Evolutionary conservation across 1,140 invertebrate species (phyloP).

Genomic region (Condylostylus longicornis): DNA sequence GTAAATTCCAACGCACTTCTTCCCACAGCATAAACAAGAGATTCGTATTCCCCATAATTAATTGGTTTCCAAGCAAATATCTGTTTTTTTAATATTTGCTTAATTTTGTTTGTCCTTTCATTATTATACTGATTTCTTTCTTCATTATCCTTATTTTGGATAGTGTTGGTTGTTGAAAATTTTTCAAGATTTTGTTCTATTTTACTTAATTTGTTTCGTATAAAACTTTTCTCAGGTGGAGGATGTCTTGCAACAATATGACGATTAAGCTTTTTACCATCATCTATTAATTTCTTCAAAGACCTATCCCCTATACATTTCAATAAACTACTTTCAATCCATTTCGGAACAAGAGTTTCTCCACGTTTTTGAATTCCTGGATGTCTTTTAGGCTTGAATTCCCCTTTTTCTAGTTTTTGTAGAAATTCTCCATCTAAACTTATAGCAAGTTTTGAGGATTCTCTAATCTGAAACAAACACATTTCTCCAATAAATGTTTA

Average conservation of each 20-base stretch:
- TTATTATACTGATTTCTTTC: conserved; percentile 23
- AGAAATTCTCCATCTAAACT: conserved; percentile 35
- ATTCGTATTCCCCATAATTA: conserved; percentile 45
- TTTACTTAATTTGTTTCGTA: conserved; percentile 31
- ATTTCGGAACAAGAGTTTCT: conserved; percentile 39
- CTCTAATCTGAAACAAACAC: too few relatives aligned
- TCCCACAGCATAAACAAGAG: conserved; percentile 50
- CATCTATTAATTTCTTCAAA: conserved; percentile 35
- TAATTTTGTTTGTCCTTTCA: conserved; percentile 23
- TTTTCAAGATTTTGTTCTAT: conserved; percentile 19
- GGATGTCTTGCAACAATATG: conserved; percentile 43
- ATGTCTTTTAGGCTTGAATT: conserved; percentile 50
- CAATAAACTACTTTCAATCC: conserved; percentile 38
- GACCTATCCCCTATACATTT: conserved; percentile 39
- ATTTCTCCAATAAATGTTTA: too few relatives aligned
- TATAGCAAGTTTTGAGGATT: conserved; percentile 33
- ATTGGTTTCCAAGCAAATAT: conserved; percentile 58
- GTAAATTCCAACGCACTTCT: conserved; percentile 61
- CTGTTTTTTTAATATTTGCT: conserved; percentile 34
- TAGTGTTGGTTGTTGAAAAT: conserved; percentile 22
- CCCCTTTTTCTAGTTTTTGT: conserved; percentile 37
- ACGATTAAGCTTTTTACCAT: conserved; percentile 38
- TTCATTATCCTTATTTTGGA: conserved; percentile 13
- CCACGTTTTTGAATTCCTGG: conserved; percentile 42
- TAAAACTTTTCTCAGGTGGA: conserved; percentile 42